Conservation (phyloP, 2,113 vertebrate genomes). For the rabbit (Oryctolagus cuniculus) region mOryCun1.1 NC_091451.1:11404001-11404500, state of each 20-base stretch:
- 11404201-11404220: not conserved
- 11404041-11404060: not conserved
- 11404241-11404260: not conserved
- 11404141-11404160: slow-evolving; percentile 21
- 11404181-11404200: not conserved
- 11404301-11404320: slow-evolving; percentile 6
- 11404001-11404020: not conserved
- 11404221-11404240: not conserved
- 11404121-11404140: not conserved
- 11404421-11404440: too few species aligned
- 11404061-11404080: not conserved
- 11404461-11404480: too few species aligned
- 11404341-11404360: not conserved
- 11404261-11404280: not conserved
- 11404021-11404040: not conserved
- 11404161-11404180: not conserved
- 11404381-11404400: too few species aligned
- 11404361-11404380: not conserved
- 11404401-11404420: too few species aligned
- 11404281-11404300: not conserved
- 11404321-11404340: not conserved
- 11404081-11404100: slow-evolving; percentile 44
- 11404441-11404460: too few species aligned
- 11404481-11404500: too few species aligned
- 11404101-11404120: not conserved